Base-by-base conservation (phyloP, 2,888 invertebrate species). In the Drosophila ochracea region DNA sequence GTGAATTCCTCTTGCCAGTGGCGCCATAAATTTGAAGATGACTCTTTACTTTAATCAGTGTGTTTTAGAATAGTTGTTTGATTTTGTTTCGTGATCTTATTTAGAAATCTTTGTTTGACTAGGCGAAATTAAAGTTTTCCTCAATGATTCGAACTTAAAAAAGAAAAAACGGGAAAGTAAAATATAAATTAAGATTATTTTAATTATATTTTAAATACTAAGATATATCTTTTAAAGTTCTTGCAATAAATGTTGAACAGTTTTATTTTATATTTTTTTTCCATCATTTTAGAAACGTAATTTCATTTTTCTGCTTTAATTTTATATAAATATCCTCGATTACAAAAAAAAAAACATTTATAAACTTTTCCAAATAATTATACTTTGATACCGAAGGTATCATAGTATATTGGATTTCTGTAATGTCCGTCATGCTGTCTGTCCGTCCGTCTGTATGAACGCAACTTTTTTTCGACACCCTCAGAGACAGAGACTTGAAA, bases 1-100 rank as follows among this genome's bases (percentile, higher is more conserved):
- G 58, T 52, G 70, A 61, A 43, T 63, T 35, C 13, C 59, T 10
- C 37, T 43, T 53, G 41, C 1, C 19, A 47, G 35, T 76, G 73
- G 50, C 61, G 66, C 61, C 71, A 55, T 43, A 33, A 25, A 53
- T 16, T 47, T 7, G 35, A 10, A 59, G 30, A 39, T 52, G 61
- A 63, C 35, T 55, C 47, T 28, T 49, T 30, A 52, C 54, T 13
- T 41, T 16, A 43, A 47, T 37, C 13, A 19, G 21, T 21, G 9
- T 2, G 6, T 11, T 50, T 50, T 30, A 10, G 19, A 11, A 52
- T 31, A 35, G 21, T n/a, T 33, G 2, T 31, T 31, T 53, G 16
- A 9, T 13, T n/a, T 13, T 31, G 33, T 21, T 33, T 6, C 11
- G 10, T 6, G 25, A 30, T 50, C 19, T 30, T 30, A 50, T 9